Conservation (phyloP, 2,113 vertebrate species). For the Anolis carolinensis region DNA sequence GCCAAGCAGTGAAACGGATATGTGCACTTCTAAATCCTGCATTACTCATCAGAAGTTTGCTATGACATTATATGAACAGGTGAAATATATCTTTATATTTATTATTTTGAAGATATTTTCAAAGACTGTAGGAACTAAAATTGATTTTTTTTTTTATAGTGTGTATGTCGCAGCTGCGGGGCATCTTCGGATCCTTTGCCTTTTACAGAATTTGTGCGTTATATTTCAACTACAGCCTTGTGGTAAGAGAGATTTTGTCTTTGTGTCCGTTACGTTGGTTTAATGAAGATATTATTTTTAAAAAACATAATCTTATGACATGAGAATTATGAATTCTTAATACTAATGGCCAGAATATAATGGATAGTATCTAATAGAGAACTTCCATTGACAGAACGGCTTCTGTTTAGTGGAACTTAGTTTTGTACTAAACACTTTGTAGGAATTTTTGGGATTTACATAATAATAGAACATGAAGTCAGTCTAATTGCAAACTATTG, state of each 20-base stretch:
- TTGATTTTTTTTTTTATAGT: conserved; percentile 70
- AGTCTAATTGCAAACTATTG: neutral
- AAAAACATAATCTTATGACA: too few species aligned
- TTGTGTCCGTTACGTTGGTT: neutral
- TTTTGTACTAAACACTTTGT: too few species aligned
- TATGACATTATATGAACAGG: conserved; percentile 97
- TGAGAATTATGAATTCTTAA: neutral
- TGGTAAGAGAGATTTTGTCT: conserved; percentile 82
- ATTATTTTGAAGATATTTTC: neutral
- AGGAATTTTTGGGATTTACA: neutral
- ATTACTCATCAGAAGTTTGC: conserved; percentile 99
- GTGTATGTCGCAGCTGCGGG: conserved; percentile 94
- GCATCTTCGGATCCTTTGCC: conserved; percentile 96
- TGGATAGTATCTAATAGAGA: neutral
- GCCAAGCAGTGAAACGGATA: conserved; percentile 87
- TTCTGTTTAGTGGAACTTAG: neutral
- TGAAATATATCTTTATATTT: conserved; percentile 61
- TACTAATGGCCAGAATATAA: neutral
- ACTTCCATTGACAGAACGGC: neutral
- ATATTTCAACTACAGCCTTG: conserved; percentile 94
- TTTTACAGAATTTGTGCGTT: conserved; percentile 96
- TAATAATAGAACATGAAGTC: neutral
- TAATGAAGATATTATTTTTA: too few species aligned
- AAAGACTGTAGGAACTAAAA: neutral
- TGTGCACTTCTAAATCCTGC: conserved; percentile 95